Base-by-base conservation (phyloP, 2,888 invertebrate species). In the Tortrix viridana region DNA sequence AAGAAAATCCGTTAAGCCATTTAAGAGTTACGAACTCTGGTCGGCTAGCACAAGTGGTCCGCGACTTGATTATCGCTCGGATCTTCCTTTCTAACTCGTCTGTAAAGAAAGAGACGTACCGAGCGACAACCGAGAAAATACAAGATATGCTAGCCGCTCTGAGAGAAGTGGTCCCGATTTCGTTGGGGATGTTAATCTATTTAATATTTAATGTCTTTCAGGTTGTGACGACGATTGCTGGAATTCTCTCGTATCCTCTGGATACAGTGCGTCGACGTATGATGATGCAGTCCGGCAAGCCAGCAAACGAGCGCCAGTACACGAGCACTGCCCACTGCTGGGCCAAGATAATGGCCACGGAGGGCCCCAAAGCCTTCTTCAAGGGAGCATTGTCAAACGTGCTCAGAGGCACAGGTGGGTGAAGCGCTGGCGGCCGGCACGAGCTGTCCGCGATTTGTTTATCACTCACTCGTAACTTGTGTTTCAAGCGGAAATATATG, bases 231-330 rank as follows among this genome's bases (percentile, higher is more conserved):
- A 92, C 98, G 62, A 92, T 96, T 69, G 96, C 98, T 65, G 98
- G 98, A 77, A 95, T 99, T 75, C 93, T 97, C 41, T 98, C 98
- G 41, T 98, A 99, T 93, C 98, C 98, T 67, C 95, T 99, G 89
- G 98, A 99, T 87, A 98, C 98, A 58, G 96, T 96, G 78, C 94
- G 98, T 76, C 95, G 99, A 90, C 95, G 98, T 82, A 97, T 99
- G 97, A 99, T 99, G 98, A 99, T 99, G 98, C 98, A 98, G 92
- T 98, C 98, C 65, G 97, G 97, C 44, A 94, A 95, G 71, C 95
- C 95, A 67, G 93, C 94, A 77, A 85, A 93, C 57, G 97, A 98
- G 70, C 94, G 97, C 67, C 89, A 95, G 77, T 98, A 98, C 94
- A 98, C 96, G 92, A 97, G 93, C 89, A 98, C 98, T 26, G 84